Conservation (phyloP, 2,797 vertebrate species). For the Coendou prehensilis region DNA sequence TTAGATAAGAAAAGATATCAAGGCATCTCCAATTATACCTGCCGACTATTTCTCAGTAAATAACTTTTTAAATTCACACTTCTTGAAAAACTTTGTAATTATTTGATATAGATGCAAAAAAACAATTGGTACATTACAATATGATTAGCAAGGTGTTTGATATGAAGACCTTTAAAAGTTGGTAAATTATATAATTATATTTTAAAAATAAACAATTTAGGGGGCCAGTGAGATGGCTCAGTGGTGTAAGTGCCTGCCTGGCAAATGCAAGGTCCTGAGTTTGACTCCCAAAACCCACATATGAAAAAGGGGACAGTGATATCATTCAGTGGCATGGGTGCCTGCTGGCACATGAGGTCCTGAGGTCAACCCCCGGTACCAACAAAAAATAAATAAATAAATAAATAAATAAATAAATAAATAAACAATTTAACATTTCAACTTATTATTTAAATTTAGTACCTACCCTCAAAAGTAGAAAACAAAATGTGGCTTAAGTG, state of each 20-base stretch:
- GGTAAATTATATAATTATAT: not conserved
- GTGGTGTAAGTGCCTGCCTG: no score
- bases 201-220: not conserved
- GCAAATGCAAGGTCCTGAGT: no score
- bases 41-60: not conserved
- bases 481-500: not conserved
- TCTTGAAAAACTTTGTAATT: not conserved
- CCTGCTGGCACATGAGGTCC: no score
- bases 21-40: not conserved
- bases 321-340: no score
- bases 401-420: not conserved
- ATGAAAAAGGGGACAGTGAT: no score
- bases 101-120: not conserved
- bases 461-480: not conserved
- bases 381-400: no score
- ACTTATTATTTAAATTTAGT: not conserved
- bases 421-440: not conserved
- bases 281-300: no score
- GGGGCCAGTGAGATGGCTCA: no score
- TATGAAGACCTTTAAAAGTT: not conserved
- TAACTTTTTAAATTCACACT: not conserved
- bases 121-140: not conserved
- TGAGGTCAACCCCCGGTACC: no score
- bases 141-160: not conserved
- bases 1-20: conserved; percentile 10